These are phyloP conservation scores for Eucidaris tribuloides DNA, from an alignment of 35 echinoderm and acorn worm species.

Conservation along the genomic window DNA sequence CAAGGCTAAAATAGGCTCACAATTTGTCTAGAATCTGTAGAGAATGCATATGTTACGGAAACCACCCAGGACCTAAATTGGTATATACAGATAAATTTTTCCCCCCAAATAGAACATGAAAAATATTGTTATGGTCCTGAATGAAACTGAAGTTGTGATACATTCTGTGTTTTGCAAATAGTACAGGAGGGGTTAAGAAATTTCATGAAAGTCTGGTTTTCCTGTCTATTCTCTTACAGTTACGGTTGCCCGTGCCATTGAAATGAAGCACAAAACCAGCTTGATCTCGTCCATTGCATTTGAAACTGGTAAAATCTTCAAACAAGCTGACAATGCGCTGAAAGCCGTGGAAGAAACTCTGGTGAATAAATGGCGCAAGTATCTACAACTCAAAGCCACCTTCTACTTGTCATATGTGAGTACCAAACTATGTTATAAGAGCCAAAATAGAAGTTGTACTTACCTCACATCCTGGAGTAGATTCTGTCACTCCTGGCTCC, in stretches of 20 bases:
- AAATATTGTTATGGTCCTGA: neutral
- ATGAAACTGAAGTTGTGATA: neutral
- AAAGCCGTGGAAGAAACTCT: constrained; percentile 81
- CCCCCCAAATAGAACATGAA: too few relatives aligned
- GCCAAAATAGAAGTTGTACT: too few relatives aligned
- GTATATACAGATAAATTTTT: too few relatives aligned
- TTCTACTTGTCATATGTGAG: constrained; percentile 96
- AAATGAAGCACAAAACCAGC: constrained; percentile 75
- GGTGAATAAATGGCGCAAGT: constrained; percentile 94
- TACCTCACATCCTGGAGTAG: too few relatives aligned
- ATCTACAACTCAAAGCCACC: constrained; percentile 74
- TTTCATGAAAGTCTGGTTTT: neutral
- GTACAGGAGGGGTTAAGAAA: neutral
- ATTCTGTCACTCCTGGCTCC: too few relatives aligned
- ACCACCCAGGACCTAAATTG: too few relatives aligned
- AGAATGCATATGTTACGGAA: too few relatives aligned
- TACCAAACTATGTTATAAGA: too few relatives aligned
- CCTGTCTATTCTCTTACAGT: constrained; percentile 41
- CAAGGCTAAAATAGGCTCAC: too few relatives aligned
- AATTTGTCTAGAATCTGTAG: too few relatives aligned
- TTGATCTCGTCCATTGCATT: constrained; percentile 69
- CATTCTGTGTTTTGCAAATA: neutral
- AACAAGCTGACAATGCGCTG: constrained; percentile 57
- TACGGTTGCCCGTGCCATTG: constrained; percentile 87
- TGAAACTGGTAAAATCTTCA: constrained; percentile 86